Evolutionary conservation across 2,888 invertebrate species (phyloP).

Genomic region (Trypoxylon attenuatum): DNA sequence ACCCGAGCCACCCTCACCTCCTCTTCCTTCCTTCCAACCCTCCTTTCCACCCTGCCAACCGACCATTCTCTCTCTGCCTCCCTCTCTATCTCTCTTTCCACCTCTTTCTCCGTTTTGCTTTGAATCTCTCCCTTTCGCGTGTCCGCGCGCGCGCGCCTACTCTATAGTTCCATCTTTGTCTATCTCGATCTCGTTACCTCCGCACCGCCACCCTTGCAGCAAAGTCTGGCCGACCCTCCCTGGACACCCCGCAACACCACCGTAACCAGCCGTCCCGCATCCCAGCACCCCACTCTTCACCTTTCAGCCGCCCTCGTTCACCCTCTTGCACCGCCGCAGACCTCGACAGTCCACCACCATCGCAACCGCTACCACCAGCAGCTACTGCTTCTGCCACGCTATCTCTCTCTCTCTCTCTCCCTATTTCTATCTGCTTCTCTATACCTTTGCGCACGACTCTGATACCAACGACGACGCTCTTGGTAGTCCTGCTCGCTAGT

Average conservation of each 20-base stretch:
- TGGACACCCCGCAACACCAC: slow-evolving; percentile 66
- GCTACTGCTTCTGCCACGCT: slow-evolving; percentile 35
- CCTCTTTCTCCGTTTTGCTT: neutral
- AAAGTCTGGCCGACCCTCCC: no score
- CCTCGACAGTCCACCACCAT: slow-evolving; percentile 48
- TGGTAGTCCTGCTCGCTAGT: neutral
- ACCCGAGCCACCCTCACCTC: slow-evolving; percentile 55
- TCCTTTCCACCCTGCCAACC: slow-evolving; percentile 10
- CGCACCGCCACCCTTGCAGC: slow-evolving; percentile 16
- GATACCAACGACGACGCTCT: neutral
- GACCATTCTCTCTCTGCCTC: slow-evolving; percentile 17
- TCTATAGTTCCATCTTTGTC: no score
- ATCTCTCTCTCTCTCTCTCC: slow-evolving; percentile 12
- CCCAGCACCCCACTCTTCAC: slow-evolving; percentile 53
- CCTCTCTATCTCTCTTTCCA: slow-evolving; percentile 25
- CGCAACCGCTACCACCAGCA: slow-evolving; percentile 19
- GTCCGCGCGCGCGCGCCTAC: no score
- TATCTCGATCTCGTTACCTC: no score
- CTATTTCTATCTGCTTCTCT: neutral
- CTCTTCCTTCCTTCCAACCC: slow-evolving; percentile 17
- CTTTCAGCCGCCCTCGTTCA: slow-evolving; percentile 49
- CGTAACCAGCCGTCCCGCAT: slow-evolving; percentile 60
- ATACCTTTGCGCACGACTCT: neutral
- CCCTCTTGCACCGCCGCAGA: slow-evolving; percentile 29
- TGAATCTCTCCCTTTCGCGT: slow-evolving; percentile 42